Conservation (phyloP, 2,113 vertebrate species). For the Aphelocoma coerulescens region DNA sequence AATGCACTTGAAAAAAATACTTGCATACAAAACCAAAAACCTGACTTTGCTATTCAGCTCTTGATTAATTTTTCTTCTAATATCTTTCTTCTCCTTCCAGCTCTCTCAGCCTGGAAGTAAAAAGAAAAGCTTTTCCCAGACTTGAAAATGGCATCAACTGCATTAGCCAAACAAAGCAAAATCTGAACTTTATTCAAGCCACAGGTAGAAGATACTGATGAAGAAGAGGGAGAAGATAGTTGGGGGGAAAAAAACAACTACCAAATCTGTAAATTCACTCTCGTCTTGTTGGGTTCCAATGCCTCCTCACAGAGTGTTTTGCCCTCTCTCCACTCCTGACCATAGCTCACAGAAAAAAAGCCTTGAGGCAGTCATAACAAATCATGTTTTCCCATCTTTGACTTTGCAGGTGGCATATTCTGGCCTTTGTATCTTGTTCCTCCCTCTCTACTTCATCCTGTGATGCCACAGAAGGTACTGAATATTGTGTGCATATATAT, state of each 20-base stretch:
- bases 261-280: background rate
- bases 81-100: background rate
- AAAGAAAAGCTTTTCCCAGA: background rate
- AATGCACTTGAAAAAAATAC: background rate
- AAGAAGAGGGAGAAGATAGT: background rate
- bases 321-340: background rate
- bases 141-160: background rate
- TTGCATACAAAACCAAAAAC: background rate
- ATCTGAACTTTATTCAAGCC: background rate
- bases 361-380: background rate
- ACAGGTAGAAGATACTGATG: background rate
- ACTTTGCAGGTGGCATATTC: background rate
- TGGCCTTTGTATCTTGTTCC: background rate
- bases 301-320: background rate
- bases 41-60: background rate
- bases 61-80: background rate
- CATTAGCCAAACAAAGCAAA: background rate
- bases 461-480: background rate
- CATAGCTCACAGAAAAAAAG: background rate
- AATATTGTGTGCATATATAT: background rate
- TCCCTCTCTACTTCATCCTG: background rate
- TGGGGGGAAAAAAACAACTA: fast-evolving
- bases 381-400: background rate
- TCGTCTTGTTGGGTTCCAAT: background rate
- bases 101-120: background rate